Evolutionary conservation across 2,888 invertebrate genomes (phyloP), one percentile per base, ranked within the genome.

Genomic region (Anthophora plumipes): DNA sequence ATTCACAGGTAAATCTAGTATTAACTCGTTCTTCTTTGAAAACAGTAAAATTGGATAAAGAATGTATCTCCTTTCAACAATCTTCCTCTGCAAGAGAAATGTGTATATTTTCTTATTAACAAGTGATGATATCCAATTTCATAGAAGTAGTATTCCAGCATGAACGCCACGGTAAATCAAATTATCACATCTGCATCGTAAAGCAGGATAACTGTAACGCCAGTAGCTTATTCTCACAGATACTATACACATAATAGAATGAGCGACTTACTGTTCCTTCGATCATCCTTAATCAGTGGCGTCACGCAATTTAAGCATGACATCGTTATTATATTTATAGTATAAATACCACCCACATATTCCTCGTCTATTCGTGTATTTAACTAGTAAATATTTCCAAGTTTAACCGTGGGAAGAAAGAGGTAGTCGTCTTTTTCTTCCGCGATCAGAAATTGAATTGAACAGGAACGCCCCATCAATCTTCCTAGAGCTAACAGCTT

Each of bases 271-370:
- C 59, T 82, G 68, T 50, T 79, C 76, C 79, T 76, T 85, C 86
- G 86, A 85, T 87, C 87, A 82, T 83, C 86, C 84, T 82, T 89
- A 90, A 90, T 88, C 88, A 89, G 82, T 83, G 72, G 80, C 86
- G 90, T 91, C 91, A 90, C 91, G 91, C 90, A 68, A 91, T 80
- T 83, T 78, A 52, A 79, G 77, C 84, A 80, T 80, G 83, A 80
- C 86, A 80, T 85, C 83, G 77, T 88, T 89, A 88, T 89, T 89
- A 88, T 69, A 83, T 90, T 90, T 84, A 79, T 82, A 77, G 77
- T 67, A 85, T 82, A 84, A 88, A 88, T 87, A 87, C 88, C 89
- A 85, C 85, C 88, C 87, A 89, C 89, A 84, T 84, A 82, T 68
- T 79, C 76, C 61, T 25, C 43, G 25, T 41, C 59, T 39, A 31